Evolutionary conservation across 2,797 vertebrate genomes (phyloP), one percentile per base, ranked within the genome.

Genomic region (Cygnus olor): DNA sequence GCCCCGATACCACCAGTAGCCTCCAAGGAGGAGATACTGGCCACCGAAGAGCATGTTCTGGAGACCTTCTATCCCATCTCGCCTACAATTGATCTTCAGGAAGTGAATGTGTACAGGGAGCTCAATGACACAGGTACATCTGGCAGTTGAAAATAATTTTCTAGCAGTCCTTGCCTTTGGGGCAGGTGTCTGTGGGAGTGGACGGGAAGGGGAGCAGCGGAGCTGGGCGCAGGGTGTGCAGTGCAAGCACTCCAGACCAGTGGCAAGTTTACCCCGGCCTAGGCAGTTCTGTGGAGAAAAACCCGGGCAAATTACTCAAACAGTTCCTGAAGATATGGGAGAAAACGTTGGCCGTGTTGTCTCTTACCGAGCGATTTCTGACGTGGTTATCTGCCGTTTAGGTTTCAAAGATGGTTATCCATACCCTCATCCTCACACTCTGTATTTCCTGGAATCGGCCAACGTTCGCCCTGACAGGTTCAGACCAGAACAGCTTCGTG

Each of bases 81-180:
- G 3, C 99, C 99, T 20, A 98, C 98, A 5, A 99, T 99, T 4
- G 98, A 99, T 95, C 98, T 99, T 85, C 98, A 99, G 96, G 97
- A 98, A 82, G 96, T 98, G 11, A 85, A 98, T 2, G 95, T 99
- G 32, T 99, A 99, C 96, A 90, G 97, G 18, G 96, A 98, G 49
- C 95, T 91, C 44, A 98, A 98, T 5, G 92, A 98, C 51, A 97
- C 98, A 72, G 99, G 99, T 99, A 92, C 94, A 61, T 60, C 4
- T 32, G 28, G 57, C 56, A 1, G 1, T 11, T 28, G 38, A 1
- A 34, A 18, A 6, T 7, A 9, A 6, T 83, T 28, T 28, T 10
- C 18, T 78, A 28, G 42, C 13, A 38, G 57, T 34, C 72, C 64
- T 64, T 51, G 32, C 19, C 63, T 54, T 44, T 49, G 28, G 63